phyloP scores from a whole-genome alignment of 1,140 invertebrate genomes.

The Macrosteles quadrilineatus region DNA sequence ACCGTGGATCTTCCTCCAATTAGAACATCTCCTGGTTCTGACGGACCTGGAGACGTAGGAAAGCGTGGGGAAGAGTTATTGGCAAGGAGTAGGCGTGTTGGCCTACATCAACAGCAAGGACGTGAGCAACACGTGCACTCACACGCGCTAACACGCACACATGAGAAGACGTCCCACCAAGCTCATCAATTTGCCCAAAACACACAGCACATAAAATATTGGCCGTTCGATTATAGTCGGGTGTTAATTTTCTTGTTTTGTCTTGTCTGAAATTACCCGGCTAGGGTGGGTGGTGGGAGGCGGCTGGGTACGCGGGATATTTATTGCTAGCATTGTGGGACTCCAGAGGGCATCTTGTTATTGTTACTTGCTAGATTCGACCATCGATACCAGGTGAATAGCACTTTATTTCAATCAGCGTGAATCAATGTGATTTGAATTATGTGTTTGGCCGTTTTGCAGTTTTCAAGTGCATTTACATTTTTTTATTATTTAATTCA shows the following conservation, averaged over 20 bases:
- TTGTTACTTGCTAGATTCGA: no score
- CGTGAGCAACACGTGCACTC: background rate
- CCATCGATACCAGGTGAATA: no score
- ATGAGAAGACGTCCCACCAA: no score
- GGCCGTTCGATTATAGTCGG: slow-evolving; percentile 17
- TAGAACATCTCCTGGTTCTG: slow-evolving; percentile 7
- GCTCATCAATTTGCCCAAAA: slow-evolving; percentile 24
- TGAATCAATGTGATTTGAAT: no score
- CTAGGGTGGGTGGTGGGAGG: background rate
- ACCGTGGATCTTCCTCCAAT: slow-evolving; percentile 5
- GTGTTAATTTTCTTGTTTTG: slow-evolving; percentile 26
- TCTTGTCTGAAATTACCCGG: background rate
- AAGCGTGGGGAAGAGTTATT: slow-evolving; percentile 25
- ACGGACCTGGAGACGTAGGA: slow-evolving; percentile 9
- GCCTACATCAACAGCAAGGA: slow-evolving; percentile 13
- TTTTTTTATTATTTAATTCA: no score
- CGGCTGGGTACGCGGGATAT: no score
- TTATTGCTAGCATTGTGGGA: background rate
- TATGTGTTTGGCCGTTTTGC: no score
- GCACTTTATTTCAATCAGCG: no score
- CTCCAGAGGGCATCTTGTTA: background rate
- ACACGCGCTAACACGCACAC: background rate
- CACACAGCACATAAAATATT: slow-evolving; percentile 24
- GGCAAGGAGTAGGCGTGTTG: slow-evolving; percentile 8
- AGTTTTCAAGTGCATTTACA: no score